Conservation (phyloP, 2,113 vertebrate genomes). For the Todiramphus saurophagus region DNA sequence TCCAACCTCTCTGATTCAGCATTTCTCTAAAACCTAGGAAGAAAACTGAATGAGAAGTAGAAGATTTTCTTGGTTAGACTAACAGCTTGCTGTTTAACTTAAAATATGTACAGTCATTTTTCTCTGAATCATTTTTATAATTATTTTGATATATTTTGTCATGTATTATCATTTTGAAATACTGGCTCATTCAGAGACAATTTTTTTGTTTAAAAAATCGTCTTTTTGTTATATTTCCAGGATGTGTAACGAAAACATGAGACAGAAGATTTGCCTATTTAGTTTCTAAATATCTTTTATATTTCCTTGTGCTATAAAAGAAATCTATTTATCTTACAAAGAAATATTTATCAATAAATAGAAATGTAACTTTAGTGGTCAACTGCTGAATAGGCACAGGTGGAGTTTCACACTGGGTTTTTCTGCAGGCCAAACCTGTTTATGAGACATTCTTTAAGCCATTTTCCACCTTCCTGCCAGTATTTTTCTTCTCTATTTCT, state of each 20-base stretch:
- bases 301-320: not conserved
- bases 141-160: constrained; percentile 67
- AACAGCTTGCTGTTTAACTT: constrained; percentile 62
- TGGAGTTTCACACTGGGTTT: not conserved
- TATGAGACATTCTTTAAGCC: not conserved
- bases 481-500: not conserved
- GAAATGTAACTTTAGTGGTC: not conserved
- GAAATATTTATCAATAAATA: not conserved
- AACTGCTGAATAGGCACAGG: not conserved
- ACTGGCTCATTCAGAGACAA: constrained; percentile 21
- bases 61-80: constrained; percentile 6
- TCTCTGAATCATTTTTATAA: constrained; percentile 58
- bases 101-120: constrained; percentile 61
- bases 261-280: not conserved
- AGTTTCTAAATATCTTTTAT: constrained; percentile 15
- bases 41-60: not conserved
- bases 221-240: constrained; percentile 37
- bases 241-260: constrained; percentile 44
- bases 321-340: not conserved
- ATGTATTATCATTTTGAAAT: constrained; percentile 57
- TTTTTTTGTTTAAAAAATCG: constrained; percentile 19
- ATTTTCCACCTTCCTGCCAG: not conserved
- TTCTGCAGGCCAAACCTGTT: not conserved
- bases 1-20: not conserved
- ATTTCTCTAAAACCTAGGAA: not conserved